Conservation (phyloP, 2,797 vertebrate genomes). For the Yasuhikotakia modesta region DNA sequence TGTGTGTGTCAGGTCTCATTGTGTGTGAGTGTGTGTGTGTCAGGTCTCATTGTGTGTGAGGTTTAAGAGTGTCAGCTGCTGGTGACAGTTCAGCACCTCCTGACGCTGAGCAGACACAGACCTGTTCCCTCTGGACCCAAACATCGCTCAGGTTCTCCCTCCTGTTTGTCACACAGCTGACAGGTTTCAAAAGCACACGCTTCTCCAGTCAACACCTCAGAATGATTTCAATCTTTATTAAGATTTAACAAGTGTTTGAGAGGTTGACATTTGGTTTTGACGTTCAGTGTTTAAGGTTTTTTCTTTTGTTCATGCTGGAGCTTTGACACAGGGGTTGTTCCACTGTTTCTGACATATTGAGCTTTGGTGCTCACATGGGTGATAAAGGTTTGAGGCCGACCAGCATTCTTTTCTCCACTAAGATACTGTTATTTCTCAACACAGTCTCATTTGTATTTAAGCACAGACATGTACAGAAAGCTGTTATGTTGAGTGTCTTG, state of each 20-base stretch:
- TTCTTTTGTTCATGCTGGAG: background rate
- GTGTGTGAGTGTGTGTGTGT: too few species aligned
- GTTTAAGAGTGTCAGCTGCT: constrained; percentile 70
- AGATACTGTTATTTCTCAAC: constrained; percentile 13
- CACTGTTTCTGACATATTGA: background rate
- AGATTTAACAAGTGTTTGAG: too few species aligned
- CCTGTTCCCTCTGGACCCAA: background rate
- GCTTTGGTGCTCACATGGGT: background rate
- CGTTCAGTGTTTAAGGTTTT: too few species aligned
- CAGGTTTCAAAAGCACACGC: background rate
- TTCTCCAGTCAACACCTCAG: background rate
- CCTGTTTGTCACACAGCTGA: constrained; percentile 16
- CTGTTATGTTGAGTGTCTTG: constrained; percentile 20
- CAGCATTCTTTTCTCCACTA: too few species aligned
- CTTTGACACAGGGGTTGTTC: background rate
- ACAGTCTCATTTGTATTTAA: background rate
- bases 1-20: too few species aligned
- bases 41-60: constrained; percentile 68
- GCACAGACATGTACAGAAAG: background rate
- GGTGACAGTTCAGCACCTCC: constrained; percentile 71
- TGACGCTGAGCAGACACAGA: constrained; percentile 29
- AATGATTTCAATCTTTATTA: constrained; percentile 15
- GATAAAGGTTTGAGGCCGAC: background rate
- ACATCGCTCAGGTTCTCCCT: too few species aligned
- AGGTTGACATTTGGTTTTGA: background rate